phyloP scores from a whole-genome alignment of 2,113 vertebrate species.

The Bungarus multicinctus region DNA sequence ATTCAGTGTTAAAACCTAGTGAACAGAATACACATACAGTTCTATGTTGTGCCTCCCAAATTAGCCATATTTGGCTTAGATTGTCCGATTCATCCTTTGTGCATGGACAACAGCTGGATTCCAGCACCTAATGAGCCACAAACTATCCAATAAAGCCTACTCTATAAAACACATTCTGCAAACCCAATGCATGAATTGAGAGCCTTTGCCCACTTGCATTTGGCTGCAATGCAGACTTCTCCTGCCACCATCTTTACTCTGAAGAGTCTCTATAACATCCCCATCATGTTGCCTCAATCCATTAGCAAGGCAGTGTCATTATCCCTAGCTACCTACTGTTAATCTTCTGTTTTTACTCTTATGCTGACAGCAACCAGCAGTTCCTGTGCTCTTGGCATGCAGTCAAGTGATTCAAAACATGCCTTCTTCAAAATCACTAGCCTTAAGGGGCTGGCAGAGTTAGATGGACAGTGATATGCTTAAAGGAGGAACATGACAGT shows the following conservation, averaged over 20 bases:
- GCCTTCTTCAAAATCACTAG: neutral
- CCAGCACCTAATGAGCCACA: neutral
- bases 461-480: neutral
- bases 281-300: neutral
- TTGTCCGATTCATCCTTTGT: neutral
- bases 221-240: neutral
- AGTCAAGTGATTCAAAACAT: neutral
- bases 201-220: neutral
- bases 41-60: neutral
- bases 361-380: neutral
- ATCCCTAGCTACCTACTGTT: neutral
- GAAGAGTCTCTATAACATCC: neutral
- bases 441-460: neutral
- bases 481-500: neutral
- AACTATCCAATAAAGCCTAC: neutral
- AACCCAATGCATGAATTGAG: neutral
- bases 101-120: neutral
- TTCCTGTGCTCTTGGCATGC: neutral
- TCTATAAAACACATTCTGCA: neutral
- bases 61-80: neutral
- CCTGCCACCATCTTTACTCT: neutral
- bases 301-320: neutral
- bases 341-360: neutral
- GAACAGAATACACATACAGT: neutral
- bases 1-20: neutral